phyloP scores from a whole-genome alignment of 2,888 invertebrate genomes.

The Rotaria macrura region DNA sequence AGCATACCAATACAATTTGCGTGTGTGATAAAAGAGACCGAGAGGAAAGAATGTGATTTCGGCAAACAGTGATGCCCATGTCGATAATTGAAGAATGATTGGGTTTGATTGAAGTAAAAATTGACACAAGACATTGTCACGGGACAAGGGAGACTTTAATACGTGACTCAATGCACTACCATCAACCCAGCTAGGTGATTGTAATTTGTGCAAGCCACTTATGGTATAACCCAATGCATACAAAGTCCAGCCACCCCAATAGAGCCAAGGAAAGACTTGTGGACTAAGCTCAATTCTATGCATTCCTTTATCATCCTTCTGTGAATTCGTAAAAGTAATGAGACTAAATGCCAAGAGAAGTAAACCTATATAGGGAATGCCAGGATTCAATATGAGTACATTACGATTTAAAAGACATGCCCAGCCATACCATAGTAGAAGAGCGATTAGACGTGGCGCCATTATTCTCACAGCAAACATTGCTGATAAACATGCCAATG shows the following conservation, averaged over 20 bases:
- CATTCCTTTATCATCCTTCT: not conserved
- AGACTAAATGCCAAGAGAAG: not conserved
- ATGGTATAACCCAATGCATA: constrained; percentile 10
- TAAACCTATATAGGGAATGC: not conserved
- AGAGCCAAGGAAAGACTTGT: not conserved
- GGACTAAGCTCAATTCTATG: not conserved
- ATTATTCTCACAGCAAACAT: not conserved
- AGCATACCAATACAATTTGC: not conserved
- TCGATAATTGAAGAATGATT: not conserved
- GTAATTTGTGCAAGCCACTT: not conserved
- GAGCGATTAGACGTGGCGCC: not conserved
- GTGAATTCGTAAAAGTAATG: not conserved
- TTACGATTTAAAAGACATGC: constrained; percentile 5
- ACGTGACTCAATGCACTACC: not conserved
- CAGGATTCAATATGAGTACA: not conserved
- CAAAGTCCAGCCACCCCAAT: not conserved
- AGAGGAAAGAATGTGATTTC: not conserved
- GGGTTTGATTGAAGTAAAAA: not conserved
- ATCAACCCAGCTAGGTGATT: constrained; percentile 5
- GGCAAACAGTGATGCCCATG: not conserved
- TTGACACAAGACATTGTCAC: not conserved
- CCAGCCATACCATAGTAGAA: not conserved
- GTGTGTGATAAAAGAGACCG: not conserved
- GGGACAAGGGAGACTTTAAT: not conserved
- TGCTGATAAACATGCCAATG: not conserved